A percentile compares a stretch with the other conserved stretches of the same genome.
These are phyloP conservation scores for Sebastes hopkinsi DNA, from an alignment of 2,797 vertebrate species.

Conservation along the genomic window DNA sequence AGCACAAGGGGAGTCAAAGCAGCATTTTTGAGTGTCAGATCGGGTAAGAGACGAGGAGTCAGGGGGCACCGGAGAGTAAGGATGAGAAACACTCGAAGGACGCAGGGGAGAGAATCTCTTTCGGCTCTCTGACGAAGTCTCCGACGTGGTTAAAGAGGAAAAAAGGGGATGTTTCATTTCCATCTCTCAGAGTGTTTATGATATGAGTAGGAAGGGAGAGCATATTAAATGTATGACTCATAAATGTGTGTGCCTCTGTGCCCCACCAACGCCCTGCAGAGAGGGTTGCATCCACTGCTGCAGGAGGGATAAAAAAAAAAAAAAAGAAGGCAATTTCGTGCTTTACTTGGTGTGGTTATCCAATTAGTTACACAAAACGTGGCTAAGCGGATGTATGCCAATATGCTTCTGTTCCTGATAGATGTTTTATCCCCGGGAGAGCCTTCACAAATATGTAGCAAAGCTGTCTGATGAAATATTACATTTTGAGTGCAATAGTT, in stretches of 20 bases:
- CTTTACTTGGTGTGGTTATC: slow-evolving; percentile 83
- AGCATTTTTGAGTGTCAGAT: slow-evolving; percentile 46
- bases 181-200: slow-evolving; percentile 71
- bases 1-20: slow-evolving; percentile 36
- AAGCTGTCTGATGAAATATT: slow-evolving; percentile 78
- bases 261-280: slow-evolving; percentile 77
- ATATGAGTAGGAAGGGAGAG: slow-evolving; percentile 80
- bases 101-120: slow-evolving; percentile 51
- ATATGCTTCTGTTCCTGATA: slow-evolving; percentile 71
- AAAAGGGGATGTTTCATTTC: slow-evolving; percentile 63
- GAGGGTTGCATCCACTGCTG: slow-evolving; percentile 75
- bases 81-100: slow-evolving; percentile 52
- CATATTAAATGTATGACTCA: slow-evolving; percentile 83
- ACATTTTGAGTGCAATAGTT: slow-evolving; percentile 71
- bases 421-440: slow-evolving; percentile 70
- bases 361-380: slow-evolving; percentile 83
- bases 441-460: slow-evolving; percentile 59
- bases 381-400: slow-evolving; percentile 75
- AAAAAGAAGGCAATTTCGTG: slow-evolving; percentile 79
- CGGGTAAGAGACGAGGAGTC: slow-evolving; percentile 33
- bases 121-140: slow-evolving; percentile 47
- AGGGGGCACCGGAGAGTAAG: slow-evolving; percentile 27
- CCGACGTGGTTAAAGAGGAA: slow-evolving; percentile 33
- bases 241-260: slow-evolving; percentile 75
- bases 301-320: slow-evolving; percentile 64